A percentile compares a stretch with the other conserved stretches of the same genome.
Evolutionary conservation across 2,797 vertebrate species (phyloP).

Genomic region (Myotis pilosus): DNA sequence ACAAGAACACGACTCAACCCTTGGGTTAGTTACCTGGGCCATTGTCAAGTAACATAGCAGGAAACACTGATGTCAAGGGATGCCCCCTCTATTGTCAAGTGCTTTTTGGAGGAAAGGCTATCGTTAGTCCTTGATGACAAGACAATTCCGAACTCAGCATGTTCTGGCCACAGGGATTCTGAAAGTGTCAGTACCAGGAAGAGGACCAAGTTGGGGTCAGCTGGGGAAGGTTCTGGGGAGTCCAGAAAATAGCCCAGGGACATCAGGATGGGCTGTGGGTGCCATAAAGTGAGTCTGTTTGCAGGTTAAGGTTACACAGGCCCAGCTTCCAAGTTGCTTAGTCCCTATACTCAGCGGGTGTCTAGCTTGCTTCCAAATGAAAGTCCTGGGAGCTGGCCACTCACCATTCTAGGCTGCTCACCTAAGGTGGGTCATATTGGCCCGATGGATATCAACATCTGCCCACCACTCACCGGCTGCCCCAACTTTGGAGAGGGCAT

Average conservation of each 20-base stretch:
- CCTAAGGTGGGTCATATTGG: not conserved
- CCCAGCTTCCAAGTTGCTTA: not conserved
- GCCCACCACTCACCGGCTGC: not conserved
- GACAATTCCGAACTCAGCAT: not conserved
- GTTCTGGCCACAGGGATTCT: not conserved
- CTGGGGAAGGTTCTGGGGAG: not conserved
- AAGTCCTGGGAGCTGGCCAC: not conserved
- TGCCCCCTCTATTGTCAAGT: not conserved
- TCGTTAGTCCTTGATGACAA: not conserved
- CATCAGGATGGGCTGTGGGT: not conserved
- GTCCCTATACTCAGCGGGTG: not conserved
- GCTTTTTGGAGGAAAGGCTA: not conserved
- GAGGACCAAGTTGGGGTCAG: not conserved
- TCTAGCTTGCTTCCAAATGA: constrained; percentile 8
- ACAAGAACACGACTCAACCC: not conserved
- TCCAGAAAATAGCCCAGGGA: not conserved
- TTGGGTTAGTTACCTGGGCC: not conserved
- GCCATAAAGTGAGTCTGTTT: not conserved
- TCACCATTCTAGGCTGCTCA: not conserved
- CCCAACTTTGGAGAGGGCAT: not conserved
- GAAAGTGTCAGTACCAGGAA: not conserved
- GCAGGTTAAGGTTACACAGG: not conserved
- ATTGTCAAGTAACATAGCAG: not conserved
- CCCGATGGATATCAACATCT: not conserved
- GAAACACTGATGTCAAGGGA: not conserved